These are phyloP conservation scores for Cisticola juncidis DNA, from an alignment of 2,113 vertebrate species.

Conservation along the genomic window DNA sequence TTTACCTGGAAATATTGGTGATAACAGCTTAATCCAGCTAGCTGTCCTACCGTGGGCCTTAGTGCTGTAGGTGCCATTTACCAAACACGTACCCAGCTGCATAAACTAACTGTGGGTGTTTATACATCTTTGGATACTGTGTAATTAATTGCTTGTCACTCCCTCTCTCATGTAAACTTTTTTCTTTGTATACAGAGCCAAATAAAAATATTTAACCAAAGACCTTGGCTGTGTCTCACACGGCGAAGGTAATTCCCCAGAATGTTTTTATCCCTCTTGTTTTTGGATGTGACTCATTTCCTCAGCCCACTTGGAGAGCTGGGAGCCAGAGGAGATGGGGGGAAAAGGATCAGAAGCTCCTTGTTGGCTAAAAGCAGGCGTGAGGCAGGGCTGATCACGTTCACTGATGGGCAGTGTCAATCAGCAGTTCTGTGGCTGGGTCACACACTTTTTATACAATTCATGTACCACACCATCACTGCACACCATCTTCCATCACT, in stretches of 20 bases:
- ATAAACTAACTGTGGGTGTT: not conserved
- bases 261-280: not conserved
- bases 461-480: accelerated
- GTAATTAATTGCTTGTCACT: not conserved
- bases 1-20: not conserved
- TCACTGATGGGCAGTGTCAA: not conserved
- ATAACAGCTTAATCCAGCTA: not conserved
- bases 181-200: not conserved
- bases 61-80: not conserved
- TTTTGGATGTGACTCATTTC: slow-evolving; percentile 40
- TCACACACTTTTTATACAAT: accelerated
- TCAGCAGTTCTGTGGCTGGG: not conserved
- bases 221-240: not conserved
- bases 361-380: accelerated
- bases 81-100: accelerated
- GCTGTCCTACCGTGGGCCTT: not conserved
- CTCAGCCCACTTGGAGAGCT: not conserved
- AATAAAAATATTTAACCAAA: slow-evolving; percentile 4
- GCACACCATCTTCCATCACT: accelerated
- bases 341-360: not conserved
- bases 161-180: not conserved
- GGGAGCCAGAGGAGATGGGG: not conserved
- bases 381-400: not conserved
- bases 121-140: not conserved
- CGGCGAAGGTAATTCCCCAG: not conserved